Evolutionary conservation across 2,888 invertebrate genomes (phyloP), one percentile per base, ranked within the genome.

Genomic region (Chrysomela aeneicollis): DNA sequence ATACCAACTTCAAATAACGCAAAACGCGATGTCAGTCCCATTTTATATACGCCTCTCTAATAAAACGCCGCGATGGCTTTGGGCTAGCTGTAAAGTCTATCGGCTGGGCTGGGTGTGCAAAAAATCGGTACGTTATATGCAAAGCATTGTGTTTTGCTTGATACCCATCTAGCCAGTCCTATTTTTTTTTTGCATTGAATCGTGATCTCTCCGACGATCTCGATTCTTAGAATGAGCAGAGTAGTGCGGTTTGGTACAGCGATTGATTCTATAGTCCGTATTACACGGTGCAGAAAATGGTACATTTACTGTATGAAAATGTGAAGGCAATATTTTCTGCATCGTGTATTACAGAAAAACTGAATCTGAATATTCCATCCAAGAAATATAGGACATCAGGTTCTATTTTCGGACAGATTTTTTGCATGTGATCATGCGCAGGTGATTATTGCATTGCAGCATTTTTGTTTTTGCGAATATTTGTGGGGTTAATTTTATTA

Each of bases 51-150:
- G 42, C 42, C 6, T 42, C 15, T 10, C 1, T n/a, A n/a, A n/a
- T n/a, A n/a, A n/a, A n/a, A n/a, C n/a, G n/a, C n/a, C n/a, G n/a
- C n/a, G n/a, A n/a, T n/a, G n/a, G n/a, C n/a, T n/a, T n/a, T n/a
- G n/a, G 12, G 4, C 10, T 42, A 42, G 42, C 42, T 42, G 42
- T 42, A 42, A 42, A 42, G n/a, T 42, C 15, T n/a, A 15, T 42
- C 42, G 42, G 15, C 42, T 3, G n/a, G 42, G 15, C 42, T 3
- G n/a, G 15, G 10, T 10, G 42, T n/a, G 12, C 42, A 42, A 42
- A 42, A 42, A 42, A 42, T 15, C n/a, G 15, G n/a, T n/a, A 42
- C 42, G 42, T 42, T 42, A 42, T n/a, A n/a, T 42, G 42, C 15
- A 42, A 42, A 15, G 42, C 12, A 42, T 42, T 42, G 42, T 42